Conservation (phyloP, 2,888 invertebrate species). For the Aleiodes leptofemur region DNA sequence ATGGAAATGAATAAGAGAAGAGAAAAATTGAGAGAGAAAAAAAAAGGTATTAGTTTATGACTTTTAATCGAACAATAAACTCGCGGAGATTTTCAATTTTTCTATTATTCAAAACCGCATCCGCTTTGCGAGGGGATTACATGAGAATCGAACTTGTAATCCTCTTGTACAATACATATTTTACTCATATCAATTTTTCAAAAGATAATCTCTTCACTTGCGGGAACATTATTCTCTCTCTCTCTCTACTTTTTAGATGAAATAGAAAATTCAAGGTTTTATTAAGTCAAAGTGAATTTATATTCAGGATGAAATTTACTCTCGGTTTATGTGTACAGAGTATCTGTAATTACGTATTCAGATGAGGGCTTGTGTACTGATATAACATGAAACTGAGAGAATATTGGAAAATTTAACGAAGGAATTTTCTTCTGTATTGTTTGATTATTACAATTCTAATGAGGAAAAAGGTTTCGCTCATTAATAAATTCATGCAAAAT, state of each 20-base stretch:
- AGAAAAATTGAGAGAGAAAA: background rate
- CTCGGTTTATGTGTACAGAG: background rate
- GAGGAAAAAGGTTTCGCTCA: no score
- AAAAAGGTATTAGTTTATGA: background rate
- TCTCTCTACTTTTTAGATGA: background rate
- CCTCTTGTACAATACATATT: conserved; percentile 9
- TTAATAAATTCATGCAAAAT: no score
- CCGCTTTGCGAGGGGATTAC: conserved; percentile 24
- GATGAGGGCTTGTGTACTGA: background rate
- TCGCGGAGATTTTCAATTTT: conserved; percentile 17
- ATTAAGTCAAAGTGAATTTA: conserved; percentile 2
- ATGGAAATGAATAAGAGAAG: background rate
- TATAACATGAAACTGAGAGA: no score
- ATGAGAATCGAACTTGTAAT: conserved; percentile 14
- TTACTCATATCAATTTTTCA: conserved; percentile 15
- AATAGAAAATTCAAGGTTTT: background rate
- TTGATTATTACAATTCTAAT: no score
- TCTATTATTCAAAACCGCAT: conserved; percentile 18
- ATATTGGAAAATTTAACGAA: no score
- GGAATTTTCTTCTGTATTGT: no score
- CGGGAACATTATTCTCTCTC: conserved; percentile 4
- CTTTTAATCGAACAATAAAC: background rate
- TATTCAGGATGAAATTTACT: background rate
- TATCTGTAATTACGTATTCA: background rate
- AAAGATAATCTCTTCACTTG: conserved; percentile 12